phyloP scores from a whole-genome alignment of 2,888 invertebrate genomes.

The Apamea monoglypha region DNA sequence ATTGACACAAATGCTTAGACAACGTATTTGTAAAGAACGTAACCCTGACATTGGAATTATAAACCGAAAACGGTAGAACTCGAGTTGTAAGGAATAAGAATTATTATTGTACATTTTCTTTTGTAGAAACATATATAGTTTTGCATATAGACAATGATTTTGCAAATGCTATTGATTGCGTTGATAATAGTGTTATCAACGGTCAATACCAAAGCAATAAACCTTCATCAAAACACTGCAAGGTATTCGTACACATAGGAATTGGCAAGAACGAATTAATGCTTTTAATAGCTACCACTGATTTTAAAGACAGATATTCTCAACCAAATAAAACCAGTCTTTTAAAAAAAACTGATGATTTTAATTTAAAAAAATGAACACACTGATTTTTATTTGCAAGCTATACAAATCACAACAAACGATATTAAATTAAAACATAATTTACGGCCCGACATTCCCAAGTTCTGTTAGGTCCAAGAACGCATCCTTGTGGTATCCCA shows the following conservation, averaged over 20 bases:
- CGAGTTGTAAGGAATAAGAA: constrained; percentile 13
- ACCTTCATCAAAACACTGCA: constrained; percentile 45
- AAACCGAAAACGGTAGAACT: constrained; percentile 22
- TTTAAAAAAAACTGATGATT: not conserved
- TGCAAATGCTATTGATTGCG: constrained; percentile 17
- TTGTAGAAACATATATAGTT: not conserved
- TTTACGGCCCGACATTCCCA: constrained; percentile 32
- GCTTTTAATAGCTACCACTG: constrained; percentile 22
- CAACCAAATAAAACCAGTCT: too few species aligned
- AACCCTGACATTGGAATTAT: constrained; percentile 54
- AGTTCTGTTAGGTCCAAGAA: constrained; percentile 57
- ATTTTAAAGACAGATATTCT: constrained; percentile 14
- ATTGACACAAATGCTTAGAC: constrained; percentile 57
- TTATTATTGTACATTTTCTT: not conserved
- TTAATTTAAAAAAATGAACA: not conserved
- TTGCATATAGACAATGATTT: constrained; percentile 13
- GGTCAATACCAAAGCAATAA: constrained; percentile 53
- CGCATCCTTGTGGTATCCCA: constrained; percentile 61
- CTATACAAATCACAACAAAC: not conserved
- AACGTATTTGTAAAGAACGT: constrained; percentile 31
- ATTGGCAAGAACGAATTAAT: constrained; percentile 50
- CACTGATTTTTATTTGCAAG: not conserved
- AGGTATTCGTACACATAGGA: constrained; percentile 30
- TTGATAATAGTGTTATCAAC: constrained; percentile 47
- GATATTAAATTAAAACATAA: constrained; percentile 35